These are phyloP conservation scores for Arbacia lixula DNA, from an alignment of 53 echinoderm and acorn worm species.

Conservation along the genomic window DNA sequence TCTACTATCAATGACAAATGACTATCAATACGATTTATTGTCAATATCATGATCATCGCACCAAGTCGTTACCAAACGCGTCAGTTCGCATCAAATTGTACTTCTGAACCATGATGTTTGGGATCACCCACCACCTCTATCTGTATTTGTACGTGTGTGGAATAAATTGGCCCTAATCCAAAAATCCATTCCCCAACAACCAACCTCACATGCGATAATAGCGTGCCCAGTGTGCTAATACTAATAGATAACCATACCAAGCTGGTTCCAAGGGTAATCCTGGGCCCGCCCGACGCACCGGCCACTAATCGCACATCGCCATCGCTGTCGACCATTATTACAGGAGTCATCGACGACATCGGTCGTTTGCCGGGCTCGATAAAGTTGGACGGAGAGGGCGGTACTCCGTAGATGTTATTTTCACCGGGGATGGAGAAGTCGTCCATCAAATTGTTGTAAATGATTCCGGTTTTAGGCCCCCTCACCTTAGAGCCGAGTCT, in stretches of 20 bases:
- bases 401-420: conserved; percentile 74
- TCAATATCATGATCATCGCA: no score
- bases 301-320: conserved; percentile 63
- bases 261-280: conserved; percentile 70
- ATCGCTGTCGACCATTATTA: conserved; percentile 64
- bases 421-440: conserved; percentile 85
- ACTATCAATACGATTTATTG: no score
- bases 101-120: no score
- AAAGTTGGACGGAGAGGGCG: conserved; percentile 86
- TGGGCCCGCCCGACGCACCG: conserved; percentile 84
- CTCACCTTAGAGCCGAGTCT: conserved; percentile 89
- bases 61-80: no score
- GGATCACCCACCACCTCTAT: no score
- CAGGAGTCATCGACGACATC: conserved; percentile 92
- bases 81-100: no score
- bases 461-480: conserved; percentile 83
- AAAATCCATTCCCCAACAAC: no score
- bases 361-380: conserved; percentile 88
- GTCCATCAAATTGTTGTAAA: conserved; percentile 97
- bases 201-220: no score
- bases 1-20: no score
- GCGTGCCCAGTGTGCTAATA: no score
- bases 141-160: no score
- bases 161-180: no score
- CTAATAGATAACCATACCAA: conserved; percentile 51